Evolutionary conservation across 2,113 vertebrate genomes (phyloP).

Genomic region (Macroglossus sobrinus): DNA sequence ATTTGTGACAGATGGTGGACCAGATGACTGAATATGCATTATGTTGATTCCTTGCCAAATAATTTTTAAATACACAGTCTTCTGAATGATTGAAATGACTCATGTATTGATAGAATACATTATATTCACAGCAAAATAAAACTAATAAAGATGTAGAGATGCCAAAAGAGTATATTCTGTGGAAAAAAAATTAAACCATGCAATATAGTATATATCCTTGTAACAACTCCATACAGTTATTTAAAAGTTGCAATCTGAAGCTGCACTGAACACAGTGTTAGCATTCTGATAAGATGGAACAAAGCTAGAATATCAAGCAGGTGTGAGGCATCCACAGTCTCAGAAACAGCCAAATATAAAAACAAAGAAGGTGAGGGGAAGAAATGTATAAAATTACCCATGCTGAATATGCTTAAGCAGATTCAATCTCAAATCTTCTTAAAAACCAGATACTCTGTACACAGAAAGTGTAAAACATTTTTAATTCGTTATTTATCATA

Average conservation of each 20-base stretch:
- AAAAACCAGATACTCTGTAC: neutral
- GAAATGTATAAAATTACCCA: neutral
- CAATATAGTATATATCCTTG: neutral
- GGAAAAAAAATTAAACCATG: conserved; percentile 28
- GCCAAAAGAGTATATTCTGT: conserved; percentile 40
- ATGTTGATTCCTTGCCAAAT: conserved; percentile 57
- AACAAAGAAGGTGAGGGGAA: neutral
- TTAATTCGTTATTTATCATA: conserved; percentile 76
- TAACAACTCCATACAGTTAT: conserved; percentile 42
- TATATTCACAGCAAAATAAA: conserved; percentile 62
- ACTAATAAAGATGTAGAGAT: conserved; percentile 38
- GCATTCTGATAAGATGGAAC: conserved; percentile 18
- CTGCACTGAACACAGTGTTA: conserved; percentile 18
- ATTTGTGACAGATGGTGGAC: conserved; percentile 74
- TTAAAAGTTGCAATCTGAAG: neutral
- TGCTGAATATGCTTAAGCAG: neutral
- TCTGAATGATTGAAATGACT: conserved; percentile 64
- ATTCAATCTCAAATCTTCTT: neutral
- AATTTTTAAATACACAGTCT: conserved; percentile 47
- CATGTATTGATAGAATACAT: conserved; percentile 52
- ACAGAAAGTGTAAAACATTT: neutral
- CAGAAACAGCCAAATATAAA: neutral
- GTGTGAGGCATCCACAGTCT: neutral
- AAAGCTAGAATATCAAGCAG: conserved; percentile 37
- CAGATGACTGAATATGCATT: conserved; percentile 71